Conservation (phyloP, 2,888 invertebrate genomes). For the Pammene fasciana region DNA sequence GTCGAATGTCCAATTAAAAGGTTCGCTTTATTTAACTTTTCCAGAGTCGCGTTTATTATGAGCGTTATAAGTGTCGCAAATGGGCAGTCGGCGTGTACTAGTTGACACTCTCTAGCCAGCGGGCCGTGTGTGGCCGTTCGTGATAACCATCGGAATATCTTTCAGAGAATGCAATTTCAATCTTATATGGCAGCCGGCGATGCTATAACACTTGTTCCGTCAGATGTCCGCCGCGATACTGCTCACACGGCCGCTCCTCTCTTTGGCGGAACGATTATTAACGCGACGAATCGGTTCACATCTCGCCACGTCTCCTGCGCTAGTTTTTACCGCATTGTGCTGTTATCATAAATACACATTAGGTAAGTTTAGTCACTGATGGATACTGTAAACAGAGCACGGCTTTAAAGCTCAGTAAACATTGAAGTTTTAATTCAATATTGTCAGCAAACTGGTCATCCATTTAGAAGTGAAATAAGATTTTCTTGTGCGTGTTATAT, state of each 20-base stretch:
- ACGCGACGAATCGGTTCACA: conserved; percentile 54
- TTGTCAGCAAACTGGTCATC: neutral
- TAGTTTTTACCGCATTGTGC: conserved; percentile 42
- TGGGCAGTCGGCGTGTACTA: conserved; percentile 66
- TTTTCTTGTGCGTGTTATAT: too few relatives aligned
- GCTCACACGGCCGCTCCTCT: conserved; percentile 55
- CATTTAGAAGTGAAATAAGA: too few relatives aligned
- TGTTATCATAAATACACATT: conserved; percentile 42
- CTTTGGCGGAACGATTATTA: conserved; percentile 65
- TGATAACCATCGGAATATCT: conserved; percentile 72
- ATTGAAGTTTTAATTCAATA: neutral
- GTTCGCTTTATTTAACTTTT: conserved; percentile 53
- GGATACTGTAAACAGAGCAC: conserved; percentile 15
- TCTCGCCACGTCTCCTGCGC: conserved; percentile 35
- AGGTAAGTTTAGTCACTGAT: conserved; percentile 26
- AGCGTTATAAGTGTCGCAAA: conserved; percentile 73
- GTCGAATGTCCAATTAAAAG: conserved; percentile 35
- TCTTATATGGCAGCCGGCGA: conserved; percentile 71
- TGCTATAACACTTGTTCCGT: conserved; percentile 77
- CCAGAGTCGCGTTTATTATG: conserved; percentile 63
- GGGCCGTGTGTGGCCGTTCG: conserved; percentile 68
- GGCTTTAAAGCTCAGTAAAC: too few relatives aligned
- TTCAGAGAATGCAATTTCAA: conserved; percentile 62
- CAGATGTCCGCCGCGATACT: conserved; percentile 70
- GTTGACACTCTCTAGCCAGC: conserved; percentile 57